Conservation (phyloP, 2,797 vertebrate species). For the Remorina albescens region DNA sequence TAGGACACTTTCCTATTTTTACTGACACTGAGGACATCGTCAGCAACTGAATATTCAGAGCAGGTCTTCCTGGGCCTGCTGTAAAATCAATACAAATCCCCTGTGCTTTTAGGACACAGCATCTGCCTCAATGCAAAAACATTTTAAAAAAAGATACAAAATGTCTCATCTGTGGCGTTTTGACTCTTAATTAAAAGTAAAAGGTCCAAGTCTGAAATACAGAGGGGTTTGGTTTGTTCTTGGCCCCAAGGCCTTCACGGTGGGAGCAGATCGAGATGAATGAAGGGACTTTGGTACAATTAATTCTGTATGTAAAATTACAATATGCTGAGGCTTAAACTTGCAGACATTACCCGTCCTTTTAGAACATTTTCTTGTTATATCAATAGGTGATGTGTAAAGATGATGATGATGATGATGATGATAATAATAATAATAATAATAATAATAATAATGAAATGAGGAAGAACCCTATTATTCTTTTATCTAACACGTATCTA, state of each 20-base stretch:
- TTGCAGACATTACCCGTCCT: neutral
- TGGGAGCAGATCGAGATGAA: neutral
- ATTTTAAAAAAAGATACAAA: neutral
- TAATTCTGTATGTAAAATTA: neutral
- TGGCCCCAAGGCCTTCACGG: constrained; percentile 9
- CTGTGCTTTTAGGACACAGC: neutral
- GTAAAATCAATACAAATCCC: neutral
- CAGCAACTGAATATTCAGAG: constrained; percentile 48
- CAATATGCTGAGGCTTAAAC: neutral
- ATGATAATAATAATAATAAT: constrained; percentile 14
- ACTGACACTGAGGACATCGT: constrained; percentile 47
- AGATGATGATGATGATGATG: too few species aligned
- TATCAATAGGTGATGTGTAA: neutral
- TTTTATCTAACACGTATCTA: neutral
- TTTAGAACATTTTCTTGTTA: neutral
- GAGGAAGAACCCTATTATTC: neutral
- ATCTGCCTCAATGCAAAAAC: constrained; percentile 7
- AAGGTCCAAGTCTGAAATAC: neutral
- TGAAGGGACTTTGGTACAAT: neutral
- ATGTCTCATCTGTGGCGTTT: neutral
- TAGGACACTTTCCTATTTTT: constrained; percentile 56
- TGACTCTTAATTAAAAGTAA: constrained; percentile 10
- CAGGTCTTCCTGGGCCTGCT: constrained; percentile 44
- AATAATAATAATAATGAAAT: too few species aligned
- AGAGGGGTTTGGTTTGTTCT: neutral